Evolutionary conservation across 2,888 invertebrate species (phyloP).

Genomic region (Choristoneura rosaceana): DNA sequence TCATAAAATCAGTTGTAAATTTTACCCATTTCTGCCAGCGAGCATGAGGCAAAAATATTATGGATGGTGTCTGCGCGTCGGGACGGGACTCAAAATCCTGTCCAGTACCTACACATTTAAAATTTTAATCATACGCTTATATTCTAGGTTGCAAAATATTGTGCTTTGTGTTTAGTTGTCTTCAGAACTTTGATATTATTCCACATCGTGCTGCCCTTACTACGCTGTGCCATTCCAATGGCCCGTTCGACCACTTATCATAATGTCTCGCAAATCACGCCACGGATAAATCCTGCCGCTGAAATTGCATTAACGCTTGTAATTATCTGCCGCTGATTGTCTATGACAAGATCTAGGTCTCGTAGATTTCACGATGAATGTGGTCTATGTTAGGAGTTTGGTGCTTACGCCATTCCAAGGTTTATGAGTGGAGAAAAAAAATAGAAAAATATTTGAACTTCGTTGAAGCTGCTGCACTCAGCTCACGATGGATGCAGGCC

Average conservation of each 20-base stretch:
- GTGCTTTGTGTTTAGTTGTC: too few relatives aligned
- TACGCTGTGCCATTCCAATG: slow-evolving; percentile 72
- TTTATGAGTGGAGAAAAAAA: not conserved
- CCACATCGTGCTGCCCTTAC: not conserved
- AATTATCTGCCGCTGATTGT: slow-evolving; percentile 35
- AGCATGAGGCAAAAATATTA: too few relatives aligned
- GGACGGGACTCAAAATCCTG: too few relatives aligned
- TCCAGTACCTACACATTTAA: too few relatives aligned
- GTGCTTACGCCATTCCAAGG: not conserved
- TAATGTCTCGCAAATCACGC: slow-evolving; percentile 83
- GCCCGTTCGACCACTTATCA: slow-evolving; percentile 81
- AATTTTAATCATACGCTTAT: too few relatives aligned
- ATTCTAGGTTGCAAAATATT: too few relatives aligned
- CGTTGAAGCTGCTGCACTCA: too few relatives aligned
- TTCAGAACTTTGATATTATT: not conserved
- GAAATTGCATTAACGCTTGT: slow-evolving; percentile 41
- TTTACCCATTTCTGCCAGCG: too few relatives aligned
- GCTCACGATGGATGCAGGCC: too few relatives aligned
- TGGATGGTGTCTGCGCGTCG: too few relatives aligned
- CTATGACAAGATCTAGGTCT: slow-evolving; percentile 11
- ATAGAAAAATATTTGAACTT: too few relatives aligned
- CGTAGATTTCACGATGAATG: slow-evolving; percentile 3
- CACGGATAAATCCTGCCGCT: slow-evolving; percentile 68
- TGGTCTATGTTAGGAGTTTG: not conserved
- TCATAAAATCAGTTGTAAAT: too few relatives aligned